Evolutionary conservation across 1,140 invertebrate genomes (phyloP), one percentile per base, ranked within the genome.

Genomic region (Brachionus manjavacas): DNA sequence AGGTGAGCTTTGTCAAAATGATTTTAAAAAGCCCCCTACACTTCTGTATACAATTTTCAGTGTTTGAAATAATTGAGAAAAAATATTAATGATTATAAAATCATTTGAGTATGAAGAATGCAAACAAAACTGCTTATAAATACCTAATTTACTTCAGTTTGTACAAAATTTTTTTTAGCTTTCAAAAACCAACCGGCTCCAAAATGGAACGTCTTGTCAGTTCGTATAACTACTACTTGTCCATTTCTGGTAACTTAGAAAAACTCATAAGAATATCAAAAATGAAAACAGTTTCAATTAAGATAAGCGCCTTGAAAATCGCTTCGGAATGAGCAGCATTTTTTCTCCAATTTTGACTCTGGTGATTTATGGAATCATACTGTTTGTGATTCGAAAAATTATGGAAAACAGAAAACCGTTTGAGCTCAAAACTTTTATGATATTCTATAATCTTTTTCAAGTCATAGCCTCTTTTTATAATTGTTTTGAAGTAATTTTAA

Each of bases 351-450:
- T 64, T 25, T 14, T 23, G 25, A 66, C 25, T 52, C 14, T 83
- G 12, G 16, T 66, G 1, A 46, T 52, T 14, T 83, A 83, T 52
- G n/a, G 31, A 12, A 41, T 83, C 23, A n/a, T 70, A 16, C 25
- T 83, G 7, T 16, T 66, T 11, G 25, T 66, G 11, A 68, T 64
- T n/a, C 55, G 41, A 0, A 43, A 52, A 35, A 43, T 84, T 14
- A 84, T 84, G 81, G 31, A 72, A 20, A 74, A 84, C 46, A 31
- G 81, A 70, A 43, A 84, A 4, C 81, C 81, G 12, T 84, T 70
- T 28, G 64, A 84, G 25, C n/a, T 84, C n/a, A 70, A 55, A 35
- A 70, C 20, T 31, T 70, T 84, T 12, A 46, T 84, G 25, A 8
- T 84, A 11, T 41, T 84, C 14, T 84, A 84, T 23, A 84, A 84